phyloP scores from a whole-genome alignment of 2,113 vertebrate species.

The Thunnus maccoyii region DNA sequence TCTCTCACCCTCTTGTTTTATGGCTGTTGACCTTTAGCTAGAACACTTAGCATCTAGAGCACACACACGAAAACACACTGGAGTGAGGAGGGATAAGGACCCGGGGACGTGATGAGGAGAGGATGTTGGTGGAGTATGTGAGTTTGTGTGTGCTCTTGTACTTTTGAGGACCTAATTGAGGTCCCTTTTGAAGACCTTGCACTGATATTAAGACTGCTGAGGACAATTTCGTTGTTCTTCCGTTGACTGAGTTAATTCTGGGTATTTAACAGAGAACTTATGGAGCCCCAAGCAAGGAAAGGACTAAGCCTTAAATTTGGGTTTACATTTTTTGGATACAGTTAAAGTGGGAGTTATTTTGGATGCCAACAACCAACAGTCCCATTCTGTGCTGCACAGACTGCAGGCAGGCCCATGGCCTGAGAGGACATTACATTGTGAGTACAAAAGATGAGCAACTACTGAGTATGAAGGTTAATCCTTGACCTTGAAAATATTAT shows the following conservation, averaged over 20 bases:
- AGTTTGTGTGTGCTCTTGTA: constrained; percentile 36
- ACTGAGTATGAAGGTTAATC: background rate
- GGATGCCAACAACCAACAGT: too few species aligned
- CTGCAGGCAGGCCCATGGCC: background rate
- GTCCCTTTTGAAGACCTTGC: constrained; percentile 1
- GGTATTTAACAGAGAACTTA: constrained; percentile 27
- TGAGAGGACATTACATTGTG: background rate
- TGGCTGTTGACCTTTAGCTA: constrained; percentile 78
- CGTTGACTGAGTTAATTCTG: constrained; percentile 8
- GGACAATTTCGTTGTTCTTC: constrained; percentile 35
- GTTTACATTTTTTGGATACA: background rate
- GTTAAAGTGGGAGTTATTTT: background rate
- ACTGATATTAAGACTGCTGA: constrained; percentile 25
- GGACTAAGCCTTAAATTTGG: background rate
- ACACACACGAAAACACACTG: constrained; percentile 12
- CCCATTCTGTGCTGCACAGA: background rate
- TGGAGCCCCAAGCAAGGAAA: background rate
- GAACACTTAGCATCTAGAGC: constrained; percentile 67
- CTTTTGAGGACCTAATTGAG: constrained; percentile 28
- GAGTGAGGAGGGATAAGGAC: constrained; percentile 44
- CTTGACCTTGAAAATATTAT: constrained; percentile 13
- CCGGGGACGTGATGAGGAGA: constrained; percentile 39
- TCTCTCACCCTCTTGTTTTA: constrained; percentile 64
- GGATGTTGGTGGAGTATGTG: constrained; percentile 5
- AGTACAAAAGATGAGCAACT: constrained; percentile 1